Evolutionary conservation across 2,113 vertebrate species (phyloP).

Genomic region (Delphinus delphis): DNA sequence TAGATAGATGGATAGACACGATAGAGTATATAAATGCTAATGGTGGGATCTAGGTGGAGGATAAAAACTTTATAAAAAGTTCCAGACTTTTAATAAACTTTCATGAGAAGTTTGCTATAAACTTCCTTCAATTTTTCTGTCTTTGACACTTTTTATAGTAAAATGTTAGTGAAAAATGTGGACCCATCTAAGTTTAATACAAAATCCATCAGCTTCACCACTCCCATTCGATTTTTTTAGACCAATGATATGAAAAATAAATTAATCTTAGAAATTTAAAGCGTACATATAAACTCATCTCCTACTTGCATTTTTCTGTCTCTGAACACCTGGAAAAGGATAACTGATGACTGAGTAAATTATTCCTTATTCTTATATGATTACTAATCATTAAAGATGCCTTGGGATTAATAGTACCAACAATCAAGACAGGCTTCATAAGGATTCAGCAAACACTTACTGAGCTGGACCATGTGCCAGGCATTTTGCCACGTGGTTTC

Average conservation of each 20-base stretch:
- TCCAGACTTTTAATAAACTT: background rate
- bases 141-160: background rate
- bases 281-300: background rate
- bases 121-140: background rate
- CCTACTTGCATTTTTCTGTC: too few relatives aligned
- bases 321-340: too few relatives aligned
- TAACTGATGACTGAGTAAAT: too few relatives aligned
- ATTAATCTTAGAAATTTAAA: background rate
- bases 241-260: background rate
- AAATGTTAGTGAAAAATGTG: background rate
- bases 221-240: background rate
- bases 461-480: background rate
- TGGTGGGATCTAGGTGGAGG: background rate
- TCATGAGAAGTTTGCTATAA: background rate
- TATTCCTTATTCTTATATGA: background rate
- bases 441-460: background rate
- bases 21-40: background rate
- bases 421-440: too few relatives aligned
- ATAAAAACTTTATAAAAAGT: background rate
- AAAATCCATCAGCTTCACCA: background rate
- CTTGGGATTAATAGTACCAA: background rate
- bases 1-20: background rate
- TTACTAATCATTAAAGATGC: background rate
- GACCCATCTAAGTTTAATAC: background rate
- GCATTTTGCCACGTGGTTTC: accelerated